A percentile compares a stretch with the other conserved stretches of the same genome.
These are phyloP conservation scores for Pogonognathellus flavescens DNA, from an alignment of 1,140 invertebrate species.

Conservation along the genomic window DNA sequence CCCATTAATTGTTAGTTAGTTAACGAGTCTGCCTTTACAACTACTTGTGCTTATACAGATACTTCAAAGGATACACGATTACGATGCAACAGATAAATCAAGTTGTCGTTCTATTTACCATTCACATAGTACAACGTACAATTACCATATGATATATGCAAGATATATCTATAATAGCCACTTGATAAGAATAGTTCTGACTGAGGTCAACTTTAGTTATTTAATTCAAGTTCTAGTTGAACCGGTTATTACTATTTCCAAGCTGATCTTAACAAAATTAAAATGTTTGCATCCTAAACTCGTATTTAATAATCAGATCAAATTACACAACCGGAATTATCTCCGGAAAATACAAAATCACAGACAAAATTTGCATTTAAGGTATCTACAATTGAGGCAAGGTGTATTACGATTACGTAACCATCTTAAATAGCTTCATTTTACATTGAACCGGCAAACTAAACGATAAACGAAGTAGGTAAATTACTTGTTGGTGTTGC, in stretches of 20 bases:
- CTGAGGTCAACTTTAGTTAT: slow-evolving; percentile 7
- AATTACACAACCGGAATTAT: not conserved
- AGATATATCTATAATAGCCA: not conserved
- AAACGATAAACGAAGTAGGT: not conserved
- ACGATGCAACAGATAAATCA: not conserved
- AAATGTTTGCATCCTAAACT: not conserved
- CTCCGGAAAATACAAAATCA: not conserved
- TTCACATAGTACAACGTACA: not conserved
- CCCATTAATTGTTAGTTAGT: slow-evolving; percentile 17
- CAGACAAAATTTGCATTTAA: not conserved
- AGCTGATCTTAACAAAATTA: slow-evolving; percentile 18
- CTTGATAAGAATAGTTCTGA: not conserved
- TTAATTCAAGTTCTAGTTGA: slow-evolving; percentile 41
- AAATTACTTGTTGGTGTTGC: not conserved
- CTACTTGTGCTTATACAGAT: too few species aligned
- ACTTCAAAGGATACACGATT: not conserved
- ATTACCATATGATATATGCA: not conserved
- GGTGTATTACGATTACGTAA: not conserved
- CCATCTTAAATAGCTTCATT: not conserved
- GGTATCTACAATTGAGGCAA: not conserved
- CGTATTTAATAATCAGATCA: slow-evolving; percentile 8
- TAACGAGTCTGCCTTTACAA: not conserved
- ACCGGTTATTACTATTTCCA: slow-evolving; percentile 32
- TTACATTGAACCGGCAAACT: not conserved
- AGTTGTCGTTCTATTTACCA: slow-evolving; percentile 20